Conservation (phyloP, 2,888 invertebrate genomes). For the Stenolophus ochropezus region DNA sequence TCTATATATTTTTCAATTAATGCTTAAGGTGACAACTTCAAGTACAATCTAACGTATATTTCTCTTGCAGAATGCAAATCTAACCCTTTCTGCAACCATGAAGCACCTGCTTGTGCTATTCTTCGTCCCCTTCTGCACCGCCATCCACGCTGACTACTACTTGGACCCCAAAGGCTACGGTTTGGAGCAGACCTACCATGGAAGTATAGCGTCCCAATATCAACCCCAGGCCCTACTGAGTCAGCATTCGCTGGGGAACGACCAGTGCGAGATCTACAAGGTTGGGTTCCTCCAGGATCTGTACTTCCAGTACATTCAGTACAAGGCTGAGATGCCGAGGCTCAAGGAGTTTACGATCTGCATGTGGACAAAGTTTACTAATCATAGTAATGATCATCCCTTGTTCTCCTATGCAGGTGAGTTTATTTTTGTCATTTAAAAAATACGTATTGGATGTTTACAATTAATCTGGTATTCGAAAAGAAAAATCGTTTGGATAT, state of each 20-base stretch:
- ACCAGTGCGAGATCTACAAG: constrained; percentile 76
- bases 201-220: constrained; percentile 61
- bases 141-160: constrained; percentile 45
- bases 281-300: constrained; percentile 77
- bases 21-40: too few species aligned
- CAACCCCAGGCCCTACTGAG: constrained; percentile 62
- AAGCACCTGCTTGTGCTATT: constrained; percentile 8
- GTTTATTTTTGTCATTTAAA: constrained; percentile 65
- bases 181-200: constrained; percentile 59
- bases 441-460: not conserved
- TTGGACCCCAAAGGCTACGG: constrained; percentile 30
- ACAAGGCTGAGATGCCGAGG: constrained; percentile 82
- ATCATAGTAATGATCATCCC: constrained; percentile 88
- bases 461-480: too few species aligned
- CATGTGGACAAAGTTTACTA: constrained; percentile 88
- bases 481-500: too few species aligned
- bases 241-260: constrained; percentile 66
- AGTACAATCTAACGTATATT: not conserved
- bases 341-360: constrained; percentile 89
- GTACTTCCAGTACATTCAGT: constrained; percentile 83
- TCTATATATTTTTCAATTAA: too few species aligned
- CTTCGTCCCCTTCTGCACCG: constrained; percentile 27
- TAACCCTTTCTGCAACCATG: constrained; percentile 16
- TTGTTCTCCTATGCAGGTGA: constrained; percentile 89
- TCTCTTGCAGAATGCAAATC: constrained; percentile 52